phyloP scores from a whole-genome alignment of 2,888 invertebrate species.

The Erebia palarica region DNA sequence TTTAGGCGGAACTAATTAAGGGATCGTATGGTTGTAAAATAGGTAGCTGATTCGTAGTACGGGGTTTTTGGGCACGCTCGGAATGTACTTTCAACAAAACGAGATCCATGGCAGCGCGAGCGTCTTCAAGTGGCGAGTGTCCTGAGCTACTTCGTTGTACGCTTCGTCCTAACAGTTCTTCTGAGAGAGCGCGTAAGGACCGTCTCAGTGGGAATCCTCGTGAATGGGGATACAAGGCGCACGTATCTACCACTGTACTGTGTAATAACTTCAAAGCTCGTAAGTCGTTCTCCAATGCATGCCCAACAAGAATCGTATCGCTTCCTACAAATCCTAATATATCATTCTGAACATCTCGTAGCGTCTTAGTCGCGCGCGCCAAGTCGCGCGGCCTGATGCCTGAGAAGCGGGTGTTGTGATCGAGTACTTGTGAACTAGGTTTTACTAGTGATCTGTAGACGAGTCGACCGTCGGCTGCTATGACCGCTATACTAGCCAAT shows the following conservation, averaged over 20 bases:
- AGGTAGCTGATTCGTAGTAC: slow-evolving; percentile 55
- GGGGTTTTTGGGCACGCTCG: slow-evolving; percentile 58
- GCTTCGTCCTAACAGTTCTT: slow-evolving; percentile 87
- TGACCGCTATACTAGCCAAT: slow-evolving; percentile 92
- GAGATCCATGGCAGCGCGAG: slow-evolving; percentile 93
- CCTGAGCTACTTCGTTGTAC: slow-evolving; percentile 89
- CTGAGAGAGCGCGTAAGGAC: slow-evolving; percentile 90
- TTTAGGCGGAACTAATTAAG: slow-evolving; percentile 73
- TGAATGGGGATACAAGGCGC: slow-evolving; percentile 93
- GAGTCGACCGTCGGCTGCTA: slow-evolving; percentile 87
- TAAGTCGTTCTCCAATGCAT: slow-evolving; percentile 97
- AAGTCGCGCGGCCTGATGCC: slow-evolving; percentile 88
- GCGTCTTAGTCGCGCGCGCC: slow-evolving; percentile 85
- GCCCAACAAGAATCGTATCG: slow-evolving; percentile 96
- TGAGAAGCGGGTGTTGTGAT: slow-evolving; percentile 97
- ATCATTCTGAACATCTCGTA: slow-evolving; percentile 92
- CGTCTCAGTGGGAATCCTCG: slow-evolving; percentile 91
- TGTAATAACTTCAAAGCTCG: slow-evolving; percentile 93
- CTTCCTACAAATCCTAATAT: slow-evolving; percentile 90
- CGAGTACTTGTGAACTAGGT: slow-evolving; percentile 92
- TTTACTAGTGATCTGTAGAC: slow-evolving; percentile 93
- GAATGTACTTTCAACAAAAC: slow-evolving; percentile 88
- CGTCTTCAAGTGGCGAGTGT: slow-evolving; percentile 97
- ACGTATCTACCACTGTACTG: slow-evolving; percentile 93
- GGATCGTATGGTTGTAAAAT: slow-evolving; percentile 74